These are phyloP conservation scores for Penaeus chinensis DNA, from an alignment of 1,140 invertebrate species.

Conservation along the genomic window DNA sequence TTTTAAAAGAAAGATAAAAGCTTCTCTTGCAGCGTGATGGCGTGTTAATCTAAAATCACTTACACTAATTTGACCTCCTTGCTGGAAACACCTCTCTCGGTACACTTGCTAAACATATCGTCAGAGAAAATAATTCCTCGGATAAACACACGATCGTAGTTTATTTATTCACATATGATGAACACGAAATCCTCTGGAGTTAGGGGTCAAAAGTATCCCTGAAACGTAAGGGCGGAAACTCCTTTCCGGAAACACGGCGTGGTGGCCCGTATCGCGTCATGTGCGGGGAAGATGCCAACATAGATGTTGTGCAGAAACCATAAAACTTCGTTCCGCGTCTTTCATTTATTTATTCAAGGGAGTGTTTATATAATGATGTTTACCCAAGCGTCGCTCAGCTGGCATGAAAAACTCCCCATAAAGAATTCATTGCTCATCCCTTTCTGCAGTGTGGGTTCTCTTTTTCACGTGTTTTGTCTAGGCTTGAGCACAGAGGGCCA, in stretches of 20 bases:
- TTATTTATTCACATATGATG: constrained; percentile 55
- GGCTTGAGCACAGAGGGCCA: not conserved
- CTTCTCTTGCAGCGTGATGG: no score
- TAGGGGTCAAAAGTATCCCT: not conserved
- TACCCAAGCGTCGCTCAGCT: constrained; percentile 51
- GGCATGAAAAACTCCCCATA: constrained; percentile 54
- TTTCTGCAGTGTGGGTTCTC: constrained; percentile 40
- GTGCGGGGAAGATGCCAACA: constrained; percentile 20
- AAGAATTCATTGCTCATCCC: constrained; percentile 58
- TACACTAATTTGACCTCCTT: no score
- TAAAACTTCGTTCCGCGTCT: constrained; percentile 52
- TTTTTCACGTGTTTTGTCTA: constrained; percentile 51
- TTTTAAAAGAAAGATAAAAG: no score
- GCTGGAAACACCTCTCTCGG: not conserved
- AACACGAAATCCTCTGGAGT: constrained; percentile 23
- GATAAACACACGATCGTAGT: constrained; percentile 45
- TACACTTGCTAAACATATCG: constrained; percentile 45
- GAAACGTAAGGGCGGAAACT: constrained; percentile 3
- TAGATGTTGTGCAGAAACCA: constrained; percentile 55
- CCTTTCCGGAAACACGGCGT: not conserved
- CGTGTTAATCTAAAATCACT: no score
- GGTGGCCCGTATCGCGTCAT: not conserved
- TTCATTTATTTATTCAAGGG: constrained; percentile 52
- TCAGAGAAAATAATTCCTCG: constrained; percentile 51
- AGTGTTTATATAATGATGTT: constrained; percentile 60